Percentiles rank a stretch among this genome's conserved stretches.
phyloP scores from a whole-genome alignment of 1,140 invertebrate genomes.

The Berghia stephanieae region DNA sequence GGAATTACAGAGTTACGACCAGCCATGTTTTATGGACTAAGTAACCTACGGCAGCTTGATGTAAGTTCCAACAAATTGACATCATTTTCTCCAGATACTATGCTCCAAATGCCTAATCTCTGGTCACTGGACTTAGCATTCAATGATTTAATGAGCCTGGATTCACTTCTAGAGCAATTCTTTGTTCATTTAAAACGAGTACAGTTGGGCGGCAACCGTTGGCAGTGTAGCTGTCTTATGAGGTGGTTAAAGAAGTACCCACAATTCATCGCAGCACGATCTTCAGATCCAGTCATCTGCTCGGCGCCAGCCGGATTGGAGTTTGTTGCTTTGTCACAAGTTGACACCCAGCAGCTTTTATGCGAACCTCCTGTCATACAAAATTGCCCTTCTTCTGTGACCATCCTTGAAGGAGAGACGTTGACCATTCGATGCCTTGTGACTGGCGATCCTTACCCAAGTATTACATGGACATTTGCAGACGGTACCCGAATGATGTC shows the following conservation, averaged over 20 bases:
- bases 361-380: conserved; percentile 23
- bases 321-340: conserved; percentile 17
- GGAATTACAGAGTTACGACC: conserved; percentile 13
- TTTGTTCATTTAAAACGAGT: conserved; percentile 20
- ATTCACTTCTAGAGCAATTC: conserved; percentile 6
- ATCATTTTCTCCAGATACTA: not conserved
- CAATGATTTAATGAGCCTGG: conserved; percentile 27
- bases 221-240: conserved; percentile 36
- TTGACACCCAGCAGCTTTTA: conserved; percentile 18
- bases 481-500: conserved; percentile 3
- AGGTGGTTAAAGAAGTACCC: conserved; percentile 34
- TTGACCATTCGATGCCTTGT: conserved; percentile 13
- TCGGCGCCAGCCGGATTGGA: conserved; percentile 14
- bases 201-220: conserved; percentile 31
- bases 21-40: conserved; percentile 22
- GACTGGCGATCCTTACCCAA: conserved; percentile 27
- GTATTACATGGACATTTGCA: conserved; percentile 26
- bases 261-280: not conserved
- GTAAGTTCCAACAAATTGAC: conserved; percentile 28
- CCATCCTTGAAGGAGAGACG: conserved; percentile 11
- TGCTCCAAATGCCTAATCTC: conserved; percentile 9
- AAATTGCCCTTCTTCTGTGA: not conserved
- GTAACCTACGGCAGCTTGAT: conserved; percentile 22
- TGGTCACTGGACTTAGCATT: conserved; percentile 25
- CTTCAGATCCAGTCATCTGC: conserved; percentile 9